Percentiles rank a stretch among this genome's conserved stretches.
Conservation (phyloP, 2,797 vertebrate species). For the Molossus alvarezi region DNA sequence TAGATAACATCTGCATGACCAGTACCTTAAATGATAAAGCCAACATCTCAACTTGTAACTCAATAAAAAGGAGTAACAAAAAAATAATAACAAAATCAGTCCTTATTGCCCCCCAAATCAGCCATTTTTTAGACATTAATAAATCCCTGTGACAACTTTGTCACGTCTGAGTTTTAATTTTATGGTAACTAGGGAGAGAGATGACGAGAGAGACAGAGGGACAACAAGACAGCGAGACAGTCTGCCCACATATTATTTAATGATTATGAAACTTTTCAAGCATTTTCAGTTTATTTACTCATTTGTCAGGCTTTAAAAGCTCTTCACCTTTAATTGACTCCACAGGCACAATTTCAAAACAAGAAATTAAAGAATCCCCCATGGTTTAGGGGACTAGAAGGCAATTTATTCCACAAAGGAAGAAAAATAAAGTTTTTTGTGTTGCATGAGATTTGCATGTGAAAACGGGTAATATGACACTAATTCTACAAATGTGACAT, state of each 20-base stretch:
- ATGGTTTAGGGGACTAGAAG: conserved; percentile 63
- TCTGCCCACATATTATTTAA: conserved; percentile 41
- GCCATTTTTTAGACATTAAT: background rate
- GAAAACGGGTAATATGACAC: conserved; percentile 75
- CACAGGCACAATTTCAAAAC: conserved; percentile 85
- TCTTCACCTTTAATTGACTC: conserved; percentile 82
- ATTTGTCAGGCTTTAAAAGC: conserved; percentile 76
- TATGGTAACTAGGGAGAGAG: background rate
- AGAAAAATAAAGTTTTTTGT: conserved; percentile 81
- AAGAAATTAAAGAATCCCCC: conserved; percentile 78
- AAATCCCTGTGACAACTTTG: background rate
- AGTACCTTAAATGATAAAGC: background rate
- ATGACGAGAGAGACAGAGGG: background rate
- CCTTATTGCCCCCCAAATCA: conserved; percentile 14
- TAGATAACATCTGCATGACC: background rate
- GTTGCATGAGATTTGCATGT: conserved; percentile 79
- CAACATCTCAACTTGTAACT: background rate
- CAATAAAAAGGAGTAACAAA: background rate
- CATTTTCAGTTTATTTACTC: conserved; percentile 73
- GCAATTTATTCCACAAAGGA: conserved; percentile 76
- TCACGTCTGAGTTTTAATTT: conserved; percentile 59
- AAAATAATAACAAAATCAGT: background rate
- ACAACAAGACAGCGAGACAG: background rate
- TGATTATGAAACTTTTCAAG: conserved; percentile 71
- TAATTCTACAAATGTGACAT: conserved; percentile 83